Conservation (phyloP, 2,888 invertebrate species). For the Cataglyphis rosenhaueri region DNA sequence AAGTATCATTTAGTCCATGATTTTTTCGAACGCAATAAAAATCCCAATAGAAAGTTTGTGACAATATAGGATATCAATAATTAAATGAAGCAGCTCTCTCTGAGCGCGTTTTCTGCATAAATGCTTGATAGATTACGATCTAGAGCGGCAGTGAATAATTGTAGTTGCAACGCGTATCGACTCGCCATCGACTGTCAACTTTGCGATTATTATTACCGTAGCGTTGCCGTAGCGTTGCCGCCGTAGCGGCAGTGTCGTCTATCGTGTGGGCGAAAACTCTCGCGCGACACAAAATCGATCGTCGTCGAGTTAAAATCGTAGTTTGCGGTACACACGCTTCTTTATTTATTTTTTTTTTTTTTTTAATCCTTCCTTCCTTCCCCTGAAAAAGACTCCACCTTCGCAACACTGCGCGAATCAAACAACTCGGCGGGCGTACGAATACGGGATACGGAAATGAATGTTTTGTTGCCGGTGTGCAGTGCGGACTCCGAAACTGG, state of each 20-base stretch:
- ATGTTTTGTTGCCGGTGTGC: neutral
- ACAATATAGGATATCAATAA: neutral
- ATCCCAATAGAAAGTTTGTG: neutral
- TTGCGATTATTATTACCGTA: slow-evolving; percentile 1
- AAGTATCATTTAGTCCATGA: neutral
- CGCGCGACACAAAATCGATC: slow-evolving; percentile 41
- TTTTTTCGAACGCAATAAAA: neutral
- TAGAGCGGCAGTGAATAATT: slow-evolving; percentile 26
- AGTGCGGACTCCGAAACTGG: neutral
- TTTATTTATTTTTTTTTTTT: slow-evolving; percentile 49
- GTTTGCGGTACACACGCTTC: slow-evolving; percentile 22
- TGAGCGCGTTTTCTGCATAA: neutral
- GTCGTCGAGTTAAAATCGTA: slow-evolving; percentile 8
- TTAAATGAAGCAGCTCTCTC: neutral
- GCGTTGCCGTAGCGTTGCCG: slow-evolving; percentile 3
- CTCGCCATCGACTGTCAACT: slow-evolving; percentile 26
- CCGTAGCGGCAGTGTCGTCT: neutral
- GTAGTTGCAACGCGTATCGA: slow-evolving; percentile 1
- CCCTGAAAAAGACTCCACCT: slow-evolving; percentile 71
- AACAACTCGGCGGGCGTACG: neutral
- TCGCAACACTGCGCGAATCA: slow-evolving; percentile 54
- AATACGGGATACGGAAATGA: neutral
- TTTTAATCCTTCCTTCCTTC: neutral
- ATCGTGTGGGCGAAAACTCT: slow-evolving; percentile 33
- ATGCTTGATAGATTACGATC: slow-evolving; percentile 33